Conservation (phyloP, 2,797 vertebrate genomes). For the Sebastes ruberrimus region DNA sequence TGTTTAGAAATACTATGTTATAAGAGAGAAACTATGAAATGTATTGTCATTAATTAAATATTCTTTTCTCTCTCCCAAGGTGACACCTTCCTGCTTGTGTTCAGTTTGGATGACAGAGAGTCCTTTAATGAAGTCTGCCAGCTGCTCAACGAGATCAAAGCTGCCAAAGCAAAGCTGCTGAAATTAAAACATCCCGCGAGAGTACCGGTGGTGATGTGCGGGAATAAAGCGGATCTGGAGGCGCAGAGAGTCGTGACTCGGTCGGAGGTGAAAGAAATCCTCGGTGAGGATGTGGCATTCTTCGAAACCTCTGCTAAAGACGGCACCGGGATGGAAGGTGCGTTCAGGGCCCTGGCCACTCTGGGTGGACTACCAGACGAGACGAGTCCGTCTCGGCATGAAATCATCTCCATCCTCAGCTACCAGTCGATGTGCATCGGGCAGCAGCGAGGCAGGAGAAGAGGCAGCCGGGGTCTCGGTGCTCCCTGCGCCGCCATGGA, state of each 20-base stretch:
- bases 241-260: slow-evolving; percentile 49
- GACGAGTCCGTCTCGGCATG: slow-evolving; percentile 74
- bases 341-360: slow-evolving; percentile 72
- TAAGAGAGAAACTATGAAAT: background rate
- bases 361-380: slow-evolving; percentile 78
- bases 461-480: slow-evolving; percentile 32
- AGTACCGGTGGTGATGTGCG: slow-evolving; percentile 74
- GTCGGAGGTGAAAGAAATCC: slow-evolving; percentile 43
- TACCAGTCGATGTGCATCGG: slow-evolving; percentile 71
- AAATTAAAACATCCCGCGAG: slow-evolving; percentile 64
- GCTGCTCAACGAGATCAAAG: slow-evolving; percentile 73
- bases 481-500: slow-evolving; percentile 77
- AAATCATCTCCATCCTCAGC: slow-evolving; percentile 71
- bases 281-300: slow-evolving; percentile 62
- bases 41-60: background rate
- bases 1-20: background rate
- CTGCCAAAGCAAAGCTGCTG: slow-evolving; percentile 73
- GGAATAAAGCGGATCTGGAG: slow-evolving; percentile 78
- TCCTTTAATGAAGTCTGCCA: slow-evolving; percentile 73
- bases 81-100: slow-evolving; percentile 82
- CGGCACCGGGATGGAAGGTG: slow-evolving; percentile 66
- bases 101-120: slow-evolving; percentile 77
- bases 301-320: slow-evolving; percentile 82
- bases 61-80: slow-evolving; percentile 58
- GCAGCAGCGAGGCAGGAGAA: slow-evolving; percentile 57